Percentiles rank a stretch among this genome's conserved stretches.
These are phyloP conservation scores for Onychostruthus taczanowskii DNA, from an alignment of 2,113 vertebrate species.

Conservation along the genomic window DNA sequence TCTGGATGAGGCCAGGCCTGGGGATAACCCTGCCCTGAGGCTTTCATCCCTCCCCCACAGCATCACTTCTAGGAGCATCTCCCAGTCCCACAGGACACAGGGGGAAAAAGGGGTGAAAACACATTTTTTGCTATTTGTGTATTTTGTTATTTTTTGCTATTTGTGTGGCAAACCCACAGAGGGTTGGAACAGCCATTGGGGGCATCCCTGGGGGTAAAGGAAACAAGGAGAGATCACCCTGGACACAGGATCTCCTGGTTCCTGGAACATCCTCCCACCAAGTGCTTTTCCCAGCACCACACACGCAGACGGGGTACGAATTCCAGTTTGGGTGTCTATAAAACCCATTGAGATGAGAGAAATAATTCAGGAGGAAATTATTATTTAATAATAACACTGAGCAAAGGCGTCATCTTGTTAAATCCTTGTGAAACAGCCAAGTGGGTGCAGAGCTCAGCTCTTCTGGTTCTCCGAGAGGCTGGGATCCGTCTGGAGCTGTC, in stretches of 20 bases:
- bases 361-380: not conserved
- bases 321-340: not conserved
- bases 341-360: not conserved
- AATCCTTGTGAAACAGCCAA: not conserved
- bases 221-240: not conserved
- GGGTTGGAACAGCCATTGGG: not conserved
- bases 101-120: rapidly evolving
- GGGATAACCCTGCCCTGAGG: not conserved
- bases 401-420: not conserved
- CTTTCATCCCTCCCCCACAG: not conserved
- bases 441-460: slow-evolving; percentile 14
- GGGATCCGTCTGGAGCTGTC: not conserved
- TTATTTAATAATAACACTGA: not conserved
- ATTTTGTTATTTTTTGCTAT: not conserved
- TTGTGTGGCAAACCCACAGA: not conserved
- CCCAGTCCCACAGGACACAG: not conserved
- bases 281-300: not conserved
- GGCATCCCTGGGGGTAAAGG: not conserved
- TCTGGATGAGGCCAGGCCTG: not conserved
- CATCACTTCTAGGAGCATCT: not conserved
- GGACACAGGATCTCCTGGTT: rapidly evolving
- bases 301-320: rapidly evolving
- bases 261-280: not conserved
- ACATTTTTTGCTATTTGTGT: not conserved
- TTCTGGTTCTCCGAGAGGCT: not conserved